phyloP scores from a whole-genome alignment of 2,797 vertebrate genomes.

The Helostoma temminkii region DNA sequence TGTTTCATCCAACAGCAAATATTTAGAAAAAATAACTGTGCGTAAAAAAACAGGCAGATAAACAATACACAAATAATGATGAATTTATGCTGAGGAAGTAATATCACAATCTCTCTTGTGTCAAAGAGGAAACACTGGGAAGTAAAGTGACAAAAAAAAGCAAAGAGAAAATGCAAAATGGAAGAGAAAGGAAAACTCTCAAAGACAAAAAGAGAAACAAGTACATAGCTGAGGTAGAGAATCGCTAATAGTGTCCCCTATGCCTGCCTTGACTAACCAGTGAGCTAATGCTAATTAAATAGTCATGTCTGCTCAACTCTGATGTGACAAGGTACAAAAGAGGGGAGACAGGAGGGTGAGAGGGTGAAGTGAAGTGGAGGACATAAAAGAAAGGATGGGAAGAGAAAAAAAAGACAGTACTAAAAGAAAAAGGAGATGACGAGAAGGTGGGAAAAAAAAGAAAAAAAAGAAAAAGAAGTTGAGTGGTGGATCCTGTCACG shows the following conservation, averaged over 20 bases:
- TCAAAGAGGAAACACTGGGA: conserved; percentile 1
- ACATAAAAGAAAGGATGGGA: background rate
- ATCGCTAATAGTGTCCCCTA: conserved; percentile 51
- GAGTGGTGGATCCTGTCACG: conserved; percentile 79
- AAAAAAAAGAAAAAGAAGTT: conserved; percentile 9
- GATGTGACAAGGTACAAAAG: conserved; percentile 43
- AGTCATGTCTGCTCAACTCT: conserved; percentile 66
- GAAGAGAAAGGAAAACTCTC: background rate
- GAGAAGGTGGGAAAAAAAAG: background rate
- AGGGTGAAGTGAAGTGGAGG: conserved; percentile 7
- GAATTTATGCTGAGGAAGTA: background rate
- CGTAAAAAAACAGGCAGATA: background rate
- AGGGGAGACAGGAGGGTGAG: conserved; percentile 25
- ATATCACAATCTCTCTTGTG: background rate
- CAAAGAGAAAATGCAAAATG: background rate
- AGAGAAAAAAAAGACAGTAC: background rate
- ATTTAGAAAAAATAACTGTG: background rate
- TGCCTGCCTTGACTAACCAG: conserved; percentile 42
- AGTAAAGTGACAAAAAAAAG: conserved; percentile 18
- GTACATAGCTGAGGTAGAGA: conserved; percentile 14
- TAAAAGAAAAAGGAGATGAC: conserved; percentile 10
- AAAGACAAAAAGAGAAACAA: conserved; percentile 2
- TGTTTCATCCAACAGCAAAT: conserved; percentile 2
- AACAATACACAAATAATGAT: no score
- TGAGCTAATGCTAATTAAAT: conserved; percentile 71